Evolutionary conservation across 1,140 invertebrate species (phyloP), one percentile per base, ranked within the genome.

Genomic region (Archegozetes longisetosus): DNA sequence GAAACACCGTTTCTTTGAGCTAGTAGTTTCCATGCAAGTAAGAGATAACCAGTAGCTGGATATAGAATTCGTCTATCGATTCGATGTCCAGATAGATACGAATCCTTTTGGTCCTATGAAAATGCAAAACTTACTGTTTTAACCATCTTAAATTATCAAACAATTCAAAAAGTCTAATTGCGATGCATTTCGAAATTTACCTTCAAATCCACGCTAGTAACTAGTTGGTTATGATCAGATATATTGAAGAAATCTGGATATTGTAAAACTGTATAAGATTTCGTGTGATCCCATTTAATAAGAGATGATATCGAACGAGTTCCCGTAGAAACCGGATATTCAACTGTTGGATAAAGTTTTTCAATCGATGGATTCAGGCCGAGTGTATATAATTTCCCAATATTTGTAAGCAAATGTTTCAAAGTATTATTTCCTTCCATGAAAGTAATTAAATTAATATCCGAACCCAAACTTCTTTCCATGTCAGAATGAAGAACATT

Each of bases 41-140:
- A 80, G 74, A 97, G 76, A 68, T 96, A 95, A 17, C 91, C 92
- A 27, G 92, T 95, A 50, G 91, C 92, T 13, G 94, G 93, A 75
- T 90, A 97, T 2, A 98, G 73, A 29, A 94, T 78, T 68, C 93
- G 79, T 17, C 91, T 92, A 74, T 97, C 92, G 67, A 97, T 94
- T 14, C 79, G 79, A 70, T 98, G 93, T 23, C 91, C 93, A 29
- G 78, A 71, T 48, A 88, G 75, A 73, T 82, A 92, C 50, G 81
- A 74, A 70, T 94, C 57, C 1, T 58, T 47, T 20, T 2, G 1
- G 24, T 53, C 13, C 23, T 51, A 25, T 12, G 4, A 51, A 12
- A 12, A 47, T 13, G 12, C n/a, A 17, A 17, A 9, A 9, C 6
- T 9, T 9, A 40, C 17, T 9, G 17, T 40, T 9, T 9, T 9